Base-by-base conservation (phyloP, 2,113 vertebrate genomes). In the Clarias gariepinus region DNA sequence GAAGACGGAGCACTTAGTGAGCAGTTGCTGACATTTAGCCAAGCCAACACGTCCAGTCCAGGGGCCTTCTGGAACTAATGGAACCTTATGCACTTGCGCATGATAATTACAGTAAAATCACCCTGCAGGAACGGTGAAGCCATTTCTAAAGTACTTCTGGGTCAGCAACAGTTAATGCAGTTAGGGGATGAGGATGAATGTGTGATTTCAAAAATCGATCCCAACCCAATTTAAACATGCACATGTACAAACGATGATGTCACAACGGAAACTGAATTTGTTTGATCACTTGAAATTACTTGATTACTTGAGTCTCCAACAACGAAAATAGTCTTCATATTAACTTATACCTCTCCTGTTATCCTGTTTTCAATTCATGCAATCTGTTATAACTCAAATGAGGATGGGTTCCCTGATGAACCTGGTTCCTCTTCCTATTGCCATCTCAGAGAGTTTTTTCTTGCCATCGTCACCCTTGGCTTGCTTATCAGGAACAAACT, bases 1-100 rank as follows among this genome's bases (percentile, higher is more conserved):
- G 61, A 77, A 77, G 81, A 81, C 28, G 55, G 64, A 73, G 78
- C 77, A 69, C 52, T 86, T 63, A 82, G 85, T 11, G 25, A 64
- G 78, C 57, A 53, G 41, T 61, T 55, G 80, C 85, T 87, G 86
- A 87, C 80, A 82, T 87, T 87, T 87, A 77, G 60, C 81, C 41
- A 55, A 82, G 80, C 71, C 71, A 55, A 52, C 28, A 60, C 21
- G 60, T 86, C 68, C 68, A 33, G 69, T 66, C 13, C 58, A 66
- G 81, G 61, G 58, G 21, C 69, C 80, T 82, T 76, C 71, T 83
- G 71, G 61, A 87, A 77, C 81, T 55, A 82, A 87, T 87, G 80
- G 80, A 74, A 82, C 64, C 85, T 52, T 86, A 74, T 61, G 79
- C 85, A 53, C 36, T 53, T 63, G 68, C 21, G 69, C 68, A 76